A percentile compares a stretch with the other conserved stretches of the same genome.
Conservation (phyloP, 92 coral and sea anemone genomes). For the Heteractis magnifica region DNA sequence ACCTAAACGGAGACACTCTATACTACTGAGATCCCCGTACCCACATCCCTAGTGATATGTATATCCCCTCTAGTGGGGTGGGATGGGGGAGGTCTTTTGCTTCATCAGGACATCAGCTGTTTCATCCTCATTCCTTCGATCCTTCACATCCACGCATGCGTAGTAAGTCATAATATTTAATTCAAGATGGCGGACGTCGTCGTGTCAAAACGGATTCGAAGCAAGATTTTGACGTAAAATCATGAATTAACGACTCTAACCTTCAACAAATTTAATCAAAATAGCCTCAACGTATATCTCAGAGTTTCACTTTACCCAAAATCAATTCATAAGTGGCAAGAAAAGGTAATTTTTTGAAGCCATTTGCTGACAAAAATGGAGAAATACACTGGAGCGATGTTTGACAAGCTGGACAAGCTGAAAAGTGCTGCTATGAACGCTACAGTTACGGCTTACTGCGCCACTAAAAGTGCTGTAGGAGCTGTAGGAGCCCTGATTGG, state of each 20-base stretch:
- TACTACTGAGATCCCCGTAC: too few species aligned
- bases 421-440: conserved; percentile 69
- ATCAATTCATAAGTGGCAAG: not conserved
- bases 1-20: too few species aligned
- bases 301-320: not conserved
- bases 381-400: conserved; percentile 68
- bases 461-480: conserved; percentile 84
- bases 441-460: conserved; percentile 80
- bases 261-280: not conserved
- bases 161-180: conserved; percentile 12
- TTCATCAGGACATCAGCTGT: not conserved
- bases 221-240: not conserved
- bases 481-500: conserved; percentile 89
- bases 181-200: conserved; percentile 46
- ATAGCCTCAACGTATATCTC: not conserved
- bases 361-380: conserved; percentile 25
- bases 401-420: conserved; percentile 70
- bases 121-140: not conserved
- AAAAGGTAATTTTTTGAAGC: not conserved
- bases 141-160: conserved; percentile 10
- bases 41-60: too few species aligned
- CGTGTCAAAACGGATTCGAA: conserved; percentile 19
- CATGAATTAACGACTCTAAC: not conserved
- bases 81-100: not conserved
- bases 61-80: not conserved